Percentiles rank a stretch among this genome's conserved stretches.
phyloP scores from a whole-genome alignment of 2,113 vertebrate genomes.

The Eupsittula cactorum region DNA sequence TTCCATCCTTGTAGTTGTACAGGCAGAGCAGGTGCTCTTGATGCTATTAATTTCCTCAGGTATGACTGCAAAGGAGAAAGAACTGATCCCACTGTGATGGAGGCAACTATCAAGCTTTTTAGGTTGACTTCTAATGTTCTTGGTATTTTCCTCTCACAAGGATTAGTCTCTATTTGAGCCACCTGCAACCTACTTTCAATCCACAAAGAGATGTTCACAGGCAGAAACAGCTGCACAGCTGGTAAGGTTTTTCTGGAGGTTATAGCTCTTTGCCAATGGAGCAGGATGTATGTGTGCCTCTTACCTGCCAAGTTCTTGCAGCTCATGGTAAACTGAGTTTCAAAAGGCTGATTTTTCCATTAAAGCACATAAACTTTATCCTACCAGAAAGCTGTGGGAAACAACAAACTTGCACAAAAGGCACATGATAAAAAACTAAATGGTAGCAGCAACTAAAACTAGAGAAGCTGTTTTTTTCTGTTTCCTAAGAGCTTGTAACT shows the following conservation, averaged over 20 bases:
- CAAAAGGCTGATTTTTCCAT: not conserved
- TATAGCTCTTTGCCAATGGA: not conserved
- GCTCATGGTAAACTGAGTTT: not conserved
- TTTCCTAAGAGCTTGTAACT: not conserved
- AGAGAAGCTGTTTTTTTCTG: not conserved
- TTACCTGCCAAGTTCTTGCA: not conserved
- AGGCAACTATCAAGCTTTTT: not conserved
- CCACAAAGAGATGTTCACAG: not conserved
- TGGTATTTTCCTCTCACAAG: not conserved
- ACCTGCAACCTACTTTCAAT: not conserved
- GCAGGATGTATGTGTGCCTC: not conserved
- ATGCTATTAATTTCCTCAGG: not conserved
- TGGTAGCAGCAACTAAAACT: not conserved
- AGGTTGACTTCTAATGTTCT: not conserved
- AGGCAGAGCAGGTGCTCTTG: not conserved
- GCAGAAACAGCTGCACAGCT: not conserved
- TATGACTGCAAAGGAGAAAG: not conserved
- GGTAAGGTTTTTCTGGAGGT: not conserved
- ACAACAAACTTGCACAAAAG: not conserved
- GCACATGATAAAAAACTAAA: not conserved
- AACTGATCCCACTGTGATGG: rapidly evolving
- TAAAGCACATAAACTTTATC: not conserved
- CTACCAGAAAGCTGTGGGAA: not conserved
- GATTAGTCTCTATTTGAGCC: not conserved
- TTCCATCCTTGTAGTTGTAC: not conserved